Evolutionary conservation across 2,113 vertebrate genomes (phyloP).

Genomic region (Cisticola juncidis): DNA sequence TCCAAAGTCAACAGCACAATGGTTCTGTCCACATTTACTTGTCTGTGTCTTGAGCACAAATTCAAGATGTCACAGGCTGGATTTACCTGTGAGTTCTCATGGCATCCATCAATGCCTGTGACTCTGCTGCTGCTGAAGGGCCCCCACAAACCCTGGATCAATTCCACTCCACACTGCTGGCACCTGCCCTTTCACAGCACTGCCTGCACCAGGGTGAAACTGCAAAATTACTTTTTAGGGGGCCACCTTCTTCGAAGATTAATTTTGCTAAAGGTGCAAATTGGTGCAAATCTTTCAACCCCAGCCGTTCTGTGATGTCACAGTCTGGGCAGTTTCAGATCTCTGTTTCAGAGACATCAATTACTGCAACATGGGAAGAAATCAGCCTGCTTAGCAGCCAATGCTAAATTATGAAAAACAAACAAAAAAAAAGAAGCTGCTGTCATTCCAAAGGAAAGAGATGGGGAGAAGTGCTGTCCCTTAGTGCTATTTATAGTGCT

Average conservation of each 20-base stretch:
- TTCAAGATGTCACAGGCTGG: not conserved
- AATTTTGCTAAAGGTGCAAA: not conserved
- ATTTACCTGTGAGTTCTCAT: fast-evolving
- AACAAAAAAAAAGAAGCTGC: not conserved
- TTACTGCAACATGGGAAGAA: fast-evolving
- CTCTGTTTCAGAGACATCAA: not conserved
- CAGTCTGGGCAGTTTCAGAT: not conserved
- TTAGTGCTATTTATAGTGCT: not conserved
- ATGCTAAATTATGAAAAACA: not conserved
- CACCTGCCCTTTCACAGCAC: not conserved
- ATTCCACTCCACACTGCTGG: not conserved
- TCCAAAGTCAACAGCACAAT: not conserved
- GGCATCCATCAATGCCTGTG: not conserved
- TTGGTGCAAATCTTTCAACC: not conserved
- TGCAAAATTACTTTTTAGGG: not conserved
- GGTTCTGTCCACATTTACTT: not conserved
- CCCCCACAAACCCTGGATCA: not conserved
- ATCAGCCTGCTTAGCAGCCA: not conserved
- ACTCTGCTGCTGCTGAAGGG: not conserved
- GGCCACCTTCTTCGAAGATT: not conserved
- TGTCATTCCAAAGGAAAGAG: constrained; percentile 2
- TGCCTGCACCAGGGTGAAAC: not conserved
- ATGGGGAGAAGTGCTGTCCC: not conserved
- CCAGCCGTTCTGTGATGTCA: not conserved
- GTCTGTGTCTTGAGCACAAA: not conserved